phyloP scores from a whole-genome alignment of 92 coral and sea anemone species.

The Anthopleura xanthogrammica region DNA sequence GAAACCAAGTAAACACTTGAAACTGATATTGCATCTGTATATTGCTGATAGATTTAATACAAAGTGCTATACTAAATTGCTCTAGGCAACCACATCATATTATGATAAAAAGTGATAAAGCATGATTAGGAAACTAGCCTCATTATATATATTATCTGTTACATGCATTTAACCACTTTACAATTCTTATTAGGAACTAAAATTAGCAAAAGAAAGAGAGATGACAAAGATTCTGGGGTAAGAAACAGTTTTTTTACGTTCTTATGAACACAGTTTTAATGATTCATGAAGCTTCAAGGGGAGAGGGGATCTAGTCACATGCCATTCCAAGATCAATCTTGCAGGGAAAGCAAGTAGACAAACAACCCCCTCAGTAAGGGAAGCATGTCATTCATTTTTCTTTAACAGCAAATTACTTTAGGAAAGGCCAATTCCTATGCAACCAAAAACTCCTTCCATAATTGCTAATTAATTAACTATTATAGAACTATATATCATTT shows the following conservation, averaged over 20 bases:
- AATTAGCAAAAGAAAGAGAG: slow-evolving; percentile 75
- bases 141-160: neutral
- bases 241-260: neutral
- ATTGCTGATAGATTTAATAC: neutral
- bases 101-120: neutral
- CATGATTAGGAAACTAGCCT: neutral
- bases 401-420: too few relatives aligned
- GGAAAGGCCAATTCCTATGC: too few relatives aligned
- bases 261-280: neutral
- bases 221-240: slow-evolving; percentile 87
- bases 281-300: neutral
- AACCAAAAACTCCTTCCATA: too few relatives aligned
- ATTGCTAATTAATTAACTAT: too few relatives aligned
- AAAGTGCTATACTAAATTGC: neutral
- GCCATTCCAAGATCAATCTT: too few relatives aligned
- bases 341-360: too few relatives aligned
- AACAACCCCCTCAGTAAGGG: too few relatives aligned
- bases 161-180: neutral
- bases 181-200: slow-evolving; percentile 40
- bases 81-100: neutral
- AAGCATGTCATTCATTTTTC: too few relatives aligned
- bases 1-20: neutral
- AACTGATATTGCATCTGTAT: slow-evolving; percentile 13
- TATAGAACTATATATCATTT: too few relatives aligned
- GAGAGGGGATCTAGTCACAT: neutral